Percentiles rank a stretch among this genome's conserved stretches.
Evolutionary conservation across 2,888 invertebrate genomes (phyloP).

Genomic region (Dicyrtoma fusca): DNA sequence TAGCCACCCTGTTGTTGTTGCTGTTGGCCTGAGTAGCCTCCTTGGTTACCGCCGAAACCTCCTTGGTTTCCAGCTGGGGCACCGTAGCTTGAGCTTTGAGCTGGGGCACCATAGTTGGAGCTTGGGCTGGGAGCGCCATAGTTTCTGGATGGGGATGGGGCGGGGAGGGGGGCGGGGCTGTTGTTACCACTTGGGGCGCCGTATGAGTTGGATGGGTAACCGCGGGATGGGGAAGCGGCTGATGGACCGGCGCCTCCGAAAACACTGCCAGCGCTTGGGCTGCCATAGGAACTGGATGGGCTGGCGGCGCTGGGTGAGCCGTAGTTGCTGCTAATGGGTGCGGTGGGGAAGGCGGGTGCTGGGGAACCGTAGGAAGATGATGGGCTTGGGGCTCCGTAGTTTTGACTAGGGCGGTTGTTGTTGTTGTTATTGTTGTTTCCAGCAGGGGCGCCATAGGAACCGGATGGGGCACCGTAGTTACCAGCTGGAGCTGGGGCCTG

Average conservation of each 20-base stretch:
- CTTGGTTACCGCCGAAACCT: background rate
- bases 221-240: background rate
- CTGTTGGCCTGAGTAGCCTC: constrained; percentile 1
- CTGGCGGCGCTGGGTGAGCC: constrained; percentile 32
- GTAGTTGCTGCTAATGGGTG: constrained; percentile 27
- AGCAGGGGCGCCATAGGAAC: constrained; percentile 15
- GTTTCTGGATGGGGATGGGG: too few relatives aligned
- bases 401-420: background rate
- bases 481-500: constrained; percentile 29
- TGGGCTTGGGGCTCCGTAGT: background rate
- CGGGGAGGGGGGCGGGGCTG: background rate
- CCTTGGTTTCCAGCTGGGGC: constrained; percentile 8
- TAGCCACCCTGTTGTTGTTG: constrained; percentile 9
- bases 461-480: constrained; percentile 30
- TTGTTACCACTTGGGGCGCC: constrained; percentile 1
- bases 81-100: constrained; percentile 6
- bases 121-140: background rate
- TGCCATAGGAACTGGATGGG: constrained; percentile 32
- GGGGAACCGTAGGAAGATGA: background rate
- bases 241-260: constrained; percentile 21
- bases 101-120: background rate
- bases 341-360: constrained; percentile 20
- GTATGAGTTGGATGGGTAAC: background rate
- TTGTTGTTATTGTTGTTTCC: background rate
- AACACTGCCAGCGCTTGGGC: constrained; percentile 27